phyloP scores from a whole-genome alignment of 2,888 invertebrate genomes.

The Melanostoma scalare region DNA sequence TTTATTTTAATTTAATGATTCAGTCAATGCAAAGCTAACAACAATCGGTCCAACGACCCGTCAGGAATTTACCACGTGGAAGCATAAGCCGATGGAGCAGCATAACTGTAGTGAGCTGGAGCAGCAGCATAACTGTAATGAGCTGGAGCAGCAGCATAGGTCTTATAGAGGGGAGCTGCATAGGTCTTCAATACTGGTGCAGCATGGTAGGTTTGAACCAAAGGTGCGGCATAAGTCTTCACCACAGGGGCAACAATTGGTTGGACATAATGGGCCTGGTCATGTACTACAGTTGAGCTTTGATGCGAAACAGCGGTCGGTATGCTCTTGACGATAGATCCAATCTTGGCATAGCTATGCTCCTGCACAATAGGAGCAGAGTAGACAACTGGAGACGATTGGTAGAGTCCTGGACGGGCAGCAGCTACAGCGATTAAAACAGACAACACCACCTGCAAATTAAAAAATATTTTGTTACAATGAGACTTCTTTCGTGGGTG shows the following conservation, averaged over 20 bases:
- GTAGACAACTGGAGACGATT: slow-evolving; percentile 74
- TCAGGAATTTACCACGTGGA: slow-evolving; percentile 45
- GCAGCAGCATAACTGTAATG: slow-evolving; percentile 47
- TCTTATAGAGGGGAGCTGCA: slow-evolving; percentile 20
- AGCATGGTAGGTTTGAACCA: slow-evolving; percentile 32
- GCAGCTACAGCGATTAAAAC: slow-evolving; percentile 78
- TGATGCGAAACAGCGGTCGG: slow-evolving; percentile 83
- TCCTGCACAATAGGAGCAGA: slow-evolving; percentile 79
- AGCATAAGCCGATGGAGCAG: slow-evolving; percentile 51
- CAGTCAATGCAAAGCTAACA: slow-evolving; percentile 14
- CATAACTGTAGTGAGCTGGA: slow-evolving; percentile 56
- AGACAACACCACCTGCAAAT: slow-evolving; percentile 79
- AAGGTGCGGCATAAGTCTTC: slow-evolving; percentile 68
- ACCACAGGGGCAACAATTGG: slow-evolving; percentile 77
- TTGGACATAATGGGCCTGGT: slow-evolving; percentile 78
- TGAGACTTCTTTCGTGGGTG: not conserved
- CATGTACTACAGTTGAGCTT: slow-evolving; percentile 83
- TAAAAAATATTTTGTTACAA: not conserved
- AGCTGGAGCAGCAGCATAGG: slow-evolving; percentile 70
- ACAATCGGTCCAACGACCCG: slow-evolving; percentile 36
- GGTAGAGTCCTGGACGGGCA: slow-evolving; percentile 76
- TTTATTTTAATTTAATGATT: not conserved
- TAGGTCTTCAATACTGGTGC: slow-evolving; percentile 51
- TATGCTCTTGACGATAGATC: slow-evolving; percentile 78
- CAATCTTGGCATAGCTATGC: slow-evolving; percentile 77